phyloP scores from a whole-genome alignment of 2,888 invertebrate species.

The Empis stercorea region DNA sequence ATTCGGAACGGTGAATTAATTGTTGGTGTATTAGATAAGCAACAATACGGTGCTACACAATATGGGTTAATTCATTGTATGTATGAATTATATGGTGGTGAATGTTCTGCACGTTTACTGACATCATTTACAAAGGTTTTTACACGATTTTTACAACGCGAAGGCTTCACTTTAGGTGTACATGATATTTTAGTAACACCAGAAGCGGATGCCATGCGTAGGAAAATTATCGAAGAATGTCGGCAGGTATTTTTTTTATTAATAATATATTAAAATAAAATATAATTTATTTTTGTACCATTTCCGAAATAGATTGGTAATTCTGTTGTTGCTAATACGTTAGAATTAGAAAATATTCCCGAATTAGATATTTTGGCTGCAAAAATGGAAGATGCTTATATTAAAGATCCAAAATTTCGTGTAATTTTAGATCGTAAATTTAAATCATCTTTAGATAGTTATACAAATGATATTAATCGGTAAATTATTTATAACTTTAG shows the following conservation, averaged over 20 bases:
- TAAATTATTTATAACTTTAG: slow-evolving; percentile 22
- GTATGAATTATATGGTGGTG: slow-evolving; percentile 89
- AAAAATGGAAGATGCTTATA: slow-evolving; percentile 58
- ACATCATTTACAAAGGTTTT: slow-evolving; percentile 88
- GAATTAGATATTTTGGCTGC: slow-evolving; percentile 45
- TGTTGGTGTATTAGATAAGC: slow-evolving; percentile 82
- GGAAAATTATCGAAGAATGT: slow-evolving; percentile 51
- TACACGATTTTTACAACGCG: slow-evolving; percentile 74
- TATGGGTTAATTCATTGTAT: slow-evolving; percentile 91
- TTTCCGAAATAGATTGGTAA: slow-evolving; percentile 39
- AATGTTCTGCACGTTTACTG: slow-evolving; percentile 64
- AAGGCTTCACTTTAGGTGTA: slow-evolving; percentile 91
- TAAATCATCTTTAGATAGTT: slow-evolving; percentile 64
- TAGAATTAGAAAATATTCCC: slow-evolving; percentile 51
- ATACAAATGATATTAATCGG: slow-evolving; percentile 85
- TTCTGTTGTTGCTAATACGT: slow-evolving; percentile 51
- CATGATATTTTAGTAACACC: slow-evolving; percentile 78
- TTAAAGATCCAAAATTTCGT: slow-evolving; percentile 61
- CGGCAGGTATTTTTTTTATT: slow-evolving; percentile 26
- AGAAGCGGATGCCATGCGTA: slow-evolving; percentile 59
- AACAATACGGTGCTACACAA: slow-evolving; percentile 89
- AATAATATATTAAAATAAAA: neutral
- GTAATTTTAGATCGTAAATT: slow-evolving; percentile 71
- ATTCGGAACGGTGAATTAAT: slow-evolving; percentile 79
- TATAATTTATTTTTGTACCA: neutral